Percentiles rank a stretch among this genome's conserved stretches.
phyloP scores from a whole-genome alignment of 2,797 vertebrate genomes.

The Coracias cyanogaster region DNA sequence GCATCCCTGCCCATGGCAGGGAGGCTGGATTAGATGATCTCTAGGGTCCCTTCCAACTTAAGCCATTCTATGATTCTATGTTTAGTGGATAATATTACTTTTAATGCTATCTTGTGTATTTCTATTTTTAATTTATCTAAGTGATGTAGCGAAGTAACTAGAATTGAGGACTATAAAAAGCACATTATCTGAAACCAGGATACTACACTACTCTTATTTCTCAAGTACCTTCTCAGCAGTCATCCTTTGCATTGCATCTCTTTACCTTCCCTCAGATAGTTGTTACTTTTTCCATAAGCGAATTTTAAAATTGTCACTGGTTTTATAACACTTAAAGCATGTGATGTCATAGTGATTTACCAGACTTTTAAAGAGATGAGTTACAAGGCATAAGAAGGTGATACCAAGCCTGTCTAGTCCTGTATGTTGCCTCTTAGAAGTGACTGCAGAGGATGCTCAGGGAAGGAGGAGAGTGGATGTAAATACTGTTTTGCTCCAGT shows the following conservation, averaged over 20 bases:
- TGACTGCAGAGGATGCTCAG: neutral
- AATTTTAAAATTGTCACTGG: neutral
- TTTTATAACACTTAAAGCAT: neutral
- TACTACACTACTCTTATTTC: neutral
- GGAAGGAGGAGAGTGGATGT: neutral
- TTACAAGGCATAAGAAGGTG: neutral
- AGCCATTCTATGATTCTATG: too few relatives aligned
- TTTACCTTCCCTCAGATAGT: neutral
- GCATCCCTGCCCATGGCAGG: too few relatives aligned
- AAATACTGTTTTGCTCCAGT: neutral
- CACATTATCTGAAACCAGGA: neutral
- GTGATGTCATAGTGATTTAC: neutral
- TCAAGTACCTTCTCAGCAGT: neutral
- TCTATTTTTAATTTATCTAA: neutral
- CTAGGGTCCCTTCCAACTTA: too few relatives aligned
- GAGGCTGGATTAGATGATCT: too few relatives aligned
- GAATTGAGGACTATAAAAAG: neutral
- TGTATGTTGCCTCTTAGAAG: neutral
- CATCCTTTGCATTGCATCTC: neutral
- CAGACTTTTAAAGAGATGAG: neutral
- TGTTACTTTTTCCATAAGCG: neutral
- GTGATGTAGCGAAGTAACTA: neutral
- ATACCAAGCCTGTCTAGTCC: rapidly evolving
- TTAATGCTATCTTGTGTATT: neutral
- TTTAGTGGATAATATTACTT: neutral